Percentiles rank a stretch among this genome's conserved stretches.
Evolutionary conservation across 2,797 vertebrate species (phyloP).

Genomic region (Chloroceryle amazona): DNA sequence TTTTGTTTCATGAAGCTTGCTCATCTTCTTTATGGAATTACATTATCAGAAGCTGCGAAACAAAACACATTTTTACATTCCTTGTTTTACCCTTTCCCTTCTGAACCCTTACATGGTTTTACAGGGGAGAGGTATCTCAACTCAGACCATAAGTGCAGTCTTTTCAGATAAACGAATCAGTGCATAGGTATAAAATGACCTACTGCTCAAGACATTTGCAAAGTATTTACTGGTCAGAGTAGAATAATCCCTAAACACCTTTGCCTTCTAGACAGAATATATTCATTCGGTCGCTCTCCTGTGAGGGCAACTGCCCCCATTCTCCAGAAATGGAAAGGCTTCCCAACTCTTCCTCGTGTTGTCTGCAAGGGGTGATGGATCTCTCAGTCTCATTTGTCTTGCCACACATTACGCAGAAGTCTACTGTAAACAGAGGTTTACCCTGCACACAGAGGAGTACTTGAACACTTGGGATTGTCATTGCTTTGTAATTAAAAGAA

Average conservation of each 20-base stretch:
- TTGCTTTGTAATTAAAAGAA: background rate
- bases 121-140: background rate
- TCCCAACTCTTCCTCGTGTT: background rate
- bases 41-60: background rate
- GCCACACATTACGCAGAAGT: background rate
- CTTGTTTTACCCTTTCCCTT: background rate
- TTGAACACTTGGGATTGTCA: background rate
- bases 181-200: background rate
- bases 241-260: background rate
- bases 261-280: background rate
- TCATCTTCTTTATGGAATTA: background rate
- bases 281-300: background rate
- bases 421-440: background rate
- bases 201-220: background rate
- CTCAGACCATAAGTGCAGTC: background rate
- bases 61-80: background rate
- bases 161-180: background rate
- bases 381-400: background rate
- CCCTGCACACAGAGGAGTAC: background rate
- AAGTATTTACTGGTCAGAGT: background rate
- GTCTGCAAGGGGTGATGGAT: background rate
- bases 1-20: background rate
- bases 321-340: background rate
- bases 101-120: background rate
- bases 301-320: background rate